Base-by-base conservation (phyloP, 1,140 invertebrate genomes). In the Galleria mellonella region DNA sequence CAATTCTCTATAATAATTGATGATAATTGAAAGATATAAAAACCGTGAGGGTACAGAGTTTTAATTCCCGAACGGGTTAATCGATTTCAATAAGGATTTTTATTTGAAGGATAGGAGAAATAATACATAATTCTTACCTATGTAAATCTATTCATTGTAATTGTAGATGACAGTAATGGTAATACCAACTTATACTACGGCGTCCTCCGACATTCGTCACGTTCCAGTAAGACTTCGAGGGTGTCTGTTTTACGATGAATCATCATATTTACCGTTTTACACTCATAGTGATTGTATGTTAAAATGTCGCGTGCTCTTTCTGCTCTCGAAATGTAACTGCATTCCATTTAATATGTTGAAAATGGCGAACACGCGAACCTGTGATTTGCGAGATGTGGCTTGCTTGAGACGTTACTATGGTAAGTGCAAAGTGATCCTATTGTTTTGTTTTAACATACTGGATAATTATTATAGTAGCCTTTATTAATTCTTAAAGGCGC, bases 291-390 rank as follows among this genome's bases (percentile, higher is more conserved):
- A 89, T 51, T 90, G 89, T 43, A 72, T 89, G 43, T 72, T 89
- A 9, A 86, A 87, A 39, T 90, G 89, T 39, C 67, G 87, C 11
- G 83, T 89, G 58, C 58, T 76, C 4, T 89, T 88, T 46, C 61
- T 89, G 9, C 58, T 82, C 0, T 69, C 71, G 1, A 66, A 86
- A n/a, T 89, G 89, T 38, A 86, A 86, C 9, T 90, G 88, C 35
- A 75, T 88, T 9, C 89, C 89, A 0, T 89, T 88, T 32, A 87
- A 86, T 50, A 61, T 88, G 68, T 87, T 85, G 0, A 70, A 84
- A 42, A 75, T 86, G 29, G 42, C 48, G 2, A 68, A 77, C 27
- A 70, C 72, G 8, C 81, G 83, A 27, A 85, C 74, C 0, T 87
- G 86, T 41, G 72, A 86, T 32, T 67, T 87, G 55, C 65, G 64